A percentile compares a stretch with the other conserved stretches of the same genome.
These are phyloP conservation scores for Argyrosomus regius DNA, from an alignment of 2,797 vertebrate genomes.

Conservation along the genomic window DNA sequence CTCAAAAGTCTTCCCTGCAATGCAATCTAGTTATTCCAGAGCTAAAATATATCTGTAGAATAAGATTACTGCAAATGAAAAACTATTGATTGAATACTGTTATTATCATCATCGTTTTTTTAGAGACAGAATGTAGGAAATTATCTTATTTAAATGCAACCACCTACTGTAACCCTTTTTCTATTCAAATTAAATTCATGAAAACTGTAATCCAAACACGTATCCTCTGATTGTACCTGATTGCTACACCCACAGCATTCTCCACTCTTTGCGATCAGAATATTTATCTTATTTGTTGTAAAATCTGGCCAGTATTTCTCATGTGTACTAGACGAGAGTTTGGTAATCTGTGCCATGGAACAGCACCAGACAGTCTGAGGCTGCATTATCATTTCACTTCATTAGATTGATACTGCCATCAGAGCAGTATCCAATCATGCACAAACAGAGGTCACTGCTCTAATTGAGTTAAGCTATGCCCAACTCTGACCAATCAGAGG, in stretches of 20 bases:
- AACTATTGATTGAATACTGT: constrained; percentile 22
- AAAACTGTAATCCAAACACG: neutral
- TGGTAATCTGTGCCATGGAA: neutral
- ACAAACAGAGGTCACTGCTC: constrained; percentile 51
- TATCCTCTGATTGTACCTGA: constrained; percentile 40
- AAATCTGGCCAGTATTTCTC: neutral
- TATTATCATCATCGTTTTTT: constrained; percentile 31
- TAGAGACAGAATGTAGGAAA: neutral
- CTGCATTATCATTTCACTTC: constrained; percentile 41
- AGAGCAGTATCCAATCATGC: constrained; percentile 33
- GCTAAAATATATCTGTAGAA: neutral
- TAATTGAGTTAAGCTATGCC: constrained; percentile 35
- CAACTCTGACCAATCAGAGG: constrained; percentile 25
- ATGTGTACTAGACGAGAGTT: constrained; percentile 4
- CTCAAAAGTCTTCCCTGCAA: neutral
- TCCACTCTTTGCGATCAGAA: constrained; percentile 23
- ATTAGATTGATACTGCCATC: constrained; percentile 37
- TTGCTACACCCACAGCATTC: constrained; percentile 6
- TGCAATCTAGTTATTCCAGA: neutral
- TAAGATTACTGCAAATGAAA: constrained; percentile 5
- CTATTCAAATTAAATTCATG: constrained; percentile 1
- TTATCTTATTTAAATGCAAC: neutral
- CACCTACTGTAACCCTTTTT: neutral
- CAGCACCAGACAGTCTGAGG: constrained; percentile 24
- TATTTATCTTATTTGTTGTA: neutral